Evolutionary conservation across 2,113 vertebrate genomes (phyloP).

Genomic region (Vulpes ferrilata): DNA sequence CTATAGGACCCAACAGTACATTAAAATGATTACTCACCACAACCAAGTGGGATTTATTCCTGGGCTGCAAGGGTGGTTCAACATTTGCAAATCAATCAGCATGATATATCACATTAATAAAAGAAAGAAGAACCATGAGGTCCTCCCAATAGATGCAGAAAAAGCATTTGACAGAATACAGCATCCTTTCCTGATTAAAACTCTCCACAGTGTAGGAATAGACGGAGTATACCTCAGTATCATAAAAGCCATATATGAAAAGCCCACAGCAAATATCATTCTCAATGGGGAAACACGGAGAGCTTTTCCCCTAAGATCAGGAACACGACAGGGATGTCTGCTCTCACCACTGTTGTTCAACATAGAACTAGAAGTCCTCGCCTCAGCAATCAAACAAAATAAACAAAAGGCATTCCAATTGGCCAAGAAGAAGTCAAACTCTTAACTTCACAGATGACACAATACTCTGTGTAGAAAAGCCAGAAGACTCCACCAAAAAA

Average conservation of each 20-base stretch:
- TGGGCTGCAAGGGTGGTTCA: background rate
- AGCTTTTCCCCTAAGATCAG: too few species aligned
- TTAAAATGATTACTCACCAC: background rate
- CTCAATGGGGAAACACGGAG: too few species aligned
- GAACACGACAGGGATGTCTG: too few species aligned
- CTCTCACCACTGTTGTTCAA: too few species aligned
- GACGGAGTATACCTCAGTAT: too few species aligned
- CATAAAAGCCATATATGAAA: too few species aligned
- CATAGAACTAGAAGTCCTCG: too few species aligned
- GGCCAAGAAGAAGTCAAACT: too few species aligned
- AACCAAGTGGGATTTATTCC: background rate
- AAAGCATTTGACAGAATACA: background rate
- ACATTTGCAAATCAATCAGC: background rate
- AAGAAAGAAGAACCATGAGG: background rate
- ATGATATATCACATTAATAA: background rate
- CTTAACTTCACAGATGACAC: too few species aligned
- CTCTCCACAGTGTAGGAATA: background rate
- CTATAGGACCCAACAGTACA: background rate
- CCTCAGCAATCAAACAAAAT: too few species aligned
- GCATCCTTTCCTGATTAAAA: background rate
- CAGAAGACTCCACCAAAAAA: background rate
- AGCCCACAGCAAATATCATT: too few species aligned
- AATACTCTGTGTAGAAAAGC: background rate
- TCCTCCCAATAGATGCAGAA: background rate
- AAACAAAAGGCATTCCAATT: too few species aligned